Percentiles rank a stretch among this genome's conserved stretches.
Evolutionary conservation across 92 coral and sea anemone species (phyloP).

Genomic region (Diadumene lineata): DNA sequence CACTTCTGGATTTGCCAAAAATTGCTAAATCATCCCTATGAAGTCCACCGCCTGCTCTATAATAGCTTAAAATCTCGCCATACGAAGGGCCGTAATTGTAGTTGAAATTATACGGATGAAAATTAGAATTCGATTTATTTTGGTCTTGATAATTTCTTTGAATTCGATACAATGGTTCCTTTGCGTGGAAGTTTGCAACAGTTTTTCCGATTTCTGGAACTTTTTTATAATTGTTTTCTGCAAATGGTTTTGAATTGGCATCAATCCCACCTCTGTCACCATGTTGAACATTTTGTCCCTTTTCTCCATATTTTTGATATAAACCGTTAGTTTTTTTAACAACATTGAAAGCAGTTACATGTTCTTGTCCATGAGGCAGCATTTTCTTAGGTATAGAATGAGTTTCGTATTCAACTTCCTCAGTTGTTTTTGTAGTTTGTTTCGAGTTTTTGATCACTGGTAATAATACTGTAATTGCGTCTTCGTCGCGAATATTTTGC

Average conservation of each 20-base stretch:
- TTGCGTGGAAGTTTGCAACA: not conserved
- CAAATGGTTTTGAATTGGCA: not conserved
- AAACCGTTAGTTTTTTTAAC: slow-evolving; percentile 20
- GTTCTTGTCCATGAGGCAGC: slow-evolving; percentile 18
- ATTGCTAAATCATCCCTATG: slow-evolving; percentile 2
- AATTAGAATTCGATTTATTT: not conserved
- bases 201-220: too few relatives aligned
- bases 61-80: not conserved
- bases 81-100: slow-evolving; percentile 1
- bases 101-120: too few relatives aligned
- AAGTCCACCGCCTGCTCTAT: slow-evolving; percentile 10
- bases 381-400: slow-evolving; percentile 30
- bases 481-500: not conserved
- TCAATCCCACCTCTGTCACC: slow-evolving; percentile 17
- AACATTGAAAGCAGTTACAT: slow-evolving; percentile 19
- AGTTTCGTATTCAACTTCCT: slow-evolving; percentile 8
- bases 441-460: slow-evolving; percentile 22
- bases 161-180: too few relatives aligned
- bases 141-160: not conserved
- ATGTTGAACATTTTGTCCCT: not conserved
- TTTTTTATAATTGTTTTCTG: not conserved
- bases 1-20: slow-evolving; percentile 15
- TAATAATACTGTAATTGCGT: slow-evolving; percentile 10
- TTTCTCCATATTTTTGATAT: slow-evolving; percentile 1
- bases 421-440: slow-evolving; percentile 2